A percentile compares a stretch with the other conserved stretches of the same genome.
These are phyloP conservation scores for Drosophila grimshawi DNA, from an alignment of 1,140 invertebrate genomes.

Conservation along the genomic window DNA sequence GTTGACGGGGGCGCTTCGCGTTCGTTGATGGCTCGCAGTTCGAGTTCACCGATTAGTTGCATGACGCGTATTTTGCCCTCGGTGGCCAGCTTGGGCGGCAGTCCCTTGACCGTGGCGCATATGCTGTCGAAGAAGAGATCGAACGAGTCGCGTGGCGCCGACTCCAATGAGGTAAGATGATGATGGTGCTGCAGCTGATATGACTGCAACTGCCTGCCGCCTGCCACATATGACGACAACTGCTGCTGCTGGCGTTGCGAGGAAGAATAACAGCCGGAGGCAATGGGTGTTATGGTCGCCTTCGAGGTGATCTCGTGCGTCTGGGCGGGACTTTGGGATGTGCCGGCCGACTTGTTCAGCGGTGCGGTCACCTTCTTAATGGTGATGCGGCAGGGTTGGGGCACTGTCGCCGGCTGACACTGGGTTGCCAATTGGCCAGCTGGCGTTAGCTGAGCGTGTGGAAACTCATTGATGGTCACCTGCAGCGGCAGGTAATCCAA, in stretches of 20 bases:
- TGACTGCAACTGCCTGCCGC: conserved; percentile 42
- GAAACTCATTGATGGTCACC: conserved; percentile 71
- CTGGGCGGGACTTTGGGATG: conserved; percentile 24
- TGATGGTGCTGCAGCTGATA: conserved; percentile 57
- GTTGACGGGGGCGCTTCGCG: conserved; percentile 42
- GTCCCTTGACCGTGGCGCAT: conserved; percentile 65
- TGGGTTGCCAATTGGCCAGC: conserved; percentile 18
- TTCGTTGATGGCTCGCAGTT: conserved; percentile 70
- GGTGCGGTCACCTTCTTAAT: conserved; percentile 66
- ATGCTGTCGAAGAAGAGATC: conserved; percentile 81
- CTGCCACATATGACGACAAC: conserved; percentile 13
- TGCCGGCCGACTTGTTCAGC: conserved; percentile 14
- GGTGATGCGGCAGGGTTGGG: conserved; percentile 69
- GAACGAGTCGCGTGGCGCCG: conserved; percentile 57
- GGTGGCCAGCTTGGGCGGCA: conserved; percentile 76
- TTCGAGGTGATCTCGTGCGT: conserved; percentile 62
- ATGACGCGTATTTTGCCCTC: conserved; percentile 77
- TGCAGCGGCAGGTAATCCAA: conserved; percentile 66
- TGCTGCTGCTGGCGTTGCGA: conserved; percentile 33
- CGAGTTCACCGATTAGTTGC: conserved; percentile 74
- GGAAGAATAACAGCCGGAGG: conserved; percentile 33
- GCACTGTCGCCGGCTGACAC: conserved; percentile 15
- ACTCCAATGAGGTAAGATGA: conserved; percentile 40
- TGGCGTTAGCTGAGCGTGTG: conserved; percentile 26
- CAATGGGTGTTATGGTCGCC: conserved; percentile 69